Conservation (phyloP, 1,140 invertebrate genomes). For the Oreohelix idahoensis region DNA sequence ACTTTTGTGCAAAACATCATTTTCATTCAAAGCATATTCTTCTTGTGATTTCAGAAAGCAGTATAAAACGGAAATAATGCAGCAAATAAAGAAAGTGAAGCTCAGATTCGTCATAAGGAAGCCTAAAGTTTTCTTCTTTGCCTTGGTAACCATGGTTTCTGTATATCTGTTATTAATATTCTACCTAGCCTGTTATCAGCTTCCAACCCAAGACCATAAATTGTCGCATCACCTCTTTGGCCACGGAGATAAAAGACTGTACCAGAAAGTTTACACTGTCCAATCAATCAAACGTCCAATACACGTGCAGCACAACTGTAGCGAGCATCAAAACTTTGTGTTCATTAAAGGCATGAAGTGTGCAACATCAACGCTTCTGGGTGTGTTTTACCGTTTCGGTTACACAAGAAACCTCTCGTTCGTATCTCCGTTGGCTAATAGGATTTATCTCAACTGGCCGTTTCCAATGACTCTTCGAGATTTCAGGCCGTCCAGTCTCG, state of each 20-base stretch:
- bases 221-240: neutral
- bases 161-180: neutral
- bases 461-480: conserved; percentile 49
- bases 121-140: neutral
- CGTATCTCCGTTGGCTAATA: conserved; percentile 48
- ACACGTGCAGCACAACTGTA: neutral
- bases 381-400: conserved; percentile 54
- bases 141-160: neutral
- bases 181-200: neutral
- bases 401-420: conserved; percentile 52
- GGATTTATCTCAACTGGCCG: conserved; percentile 63
- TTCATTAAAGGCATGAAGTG: conserved; percentile 63
- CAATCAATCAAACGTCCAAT: neutral
- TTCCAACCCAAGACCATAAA: neutral
- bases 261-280: neutral
- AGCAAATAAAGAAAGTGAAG: neutral
- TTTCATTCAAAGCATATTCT: too few species aligned
- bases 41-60: too few species aligned
- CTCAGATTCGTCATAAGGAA: neutral
- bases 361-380: conserved; percentile 54
- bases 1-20: too few species aligned
- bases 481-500: conserved; percentile 47
- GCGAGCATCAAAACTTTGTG: conserved; percentile 53
- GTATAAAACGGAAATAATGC: too few species aligned
- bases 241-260: neutral